phyloP scores from a whole-genome alignment of 2,113 vertebrate genomes.

The Heterotilapia buettikoferi region DNA sequence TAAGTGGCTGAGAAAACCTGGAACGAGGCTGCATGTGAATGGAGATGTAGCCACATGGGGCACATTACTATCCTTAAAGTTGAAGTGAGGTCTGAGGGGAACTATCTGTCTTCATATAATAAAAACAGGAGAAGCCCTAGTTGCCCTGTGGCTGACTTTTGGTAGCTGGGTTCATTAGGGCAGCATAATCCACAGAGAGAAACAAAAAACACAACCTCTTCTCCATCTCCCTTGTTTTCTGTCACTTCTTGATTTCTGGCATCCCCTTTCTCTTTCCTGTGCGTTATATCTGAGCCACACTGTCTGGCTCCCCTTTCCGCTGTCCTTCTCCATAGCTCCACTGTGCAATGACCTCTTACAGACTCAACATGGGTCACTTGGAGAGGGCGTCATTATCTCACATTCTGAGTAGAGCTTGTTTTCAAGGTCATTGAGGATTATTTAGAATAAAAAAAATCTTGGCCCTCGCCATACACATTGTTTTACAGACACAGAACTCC shows the following conservation, averaged over 20 bases:
- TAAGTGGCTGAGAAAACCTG: neutral
- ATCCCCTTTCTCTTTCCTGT: neutral
- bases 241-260: neutral
- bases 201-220: slow-evolving; percentile 20
- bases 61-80: slow-evolving; percentile 11
- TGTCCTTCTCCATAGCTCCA: slow-evolving; percentile 26
- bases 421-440: neutral
- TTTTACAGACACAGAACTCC: slow-evolving; percentile 44
- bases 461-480: slow-evolving; percentile 2
- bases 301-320: slow-evolving; percentile 24
- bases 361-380: slow-evolving; percentile 35
- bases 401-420: slow-evolving; percentile 23
- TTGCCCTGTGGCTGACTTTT: slow-evolving; percentile 2
- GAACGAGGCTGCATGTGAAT: neutral
- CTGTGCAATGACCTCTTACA: slow-evolving; percentile 43
- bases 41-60: slow-evolving; percentile 26
- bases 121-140: slow-evolving; percentile 23
- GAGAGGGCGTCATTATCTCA: slow-evolving; percentile 13
- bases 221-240: neutral
- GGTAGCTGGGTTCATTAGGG: neutral
- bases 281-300: neutral
- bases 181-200: slow-evolving; percentile 36
- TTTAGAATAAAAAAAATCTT: slow-evolving; percentile 35
- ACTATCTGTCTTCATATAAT: slow-evolving; percentile 45
- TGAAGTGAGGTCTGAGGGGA: slow-evolving; percentile 16